These are phyloP conservation scores for Coenobita brevimanus DNA, from an alignment of 1,140 invertebrate species.

Conservation along the genomic window DNA sequence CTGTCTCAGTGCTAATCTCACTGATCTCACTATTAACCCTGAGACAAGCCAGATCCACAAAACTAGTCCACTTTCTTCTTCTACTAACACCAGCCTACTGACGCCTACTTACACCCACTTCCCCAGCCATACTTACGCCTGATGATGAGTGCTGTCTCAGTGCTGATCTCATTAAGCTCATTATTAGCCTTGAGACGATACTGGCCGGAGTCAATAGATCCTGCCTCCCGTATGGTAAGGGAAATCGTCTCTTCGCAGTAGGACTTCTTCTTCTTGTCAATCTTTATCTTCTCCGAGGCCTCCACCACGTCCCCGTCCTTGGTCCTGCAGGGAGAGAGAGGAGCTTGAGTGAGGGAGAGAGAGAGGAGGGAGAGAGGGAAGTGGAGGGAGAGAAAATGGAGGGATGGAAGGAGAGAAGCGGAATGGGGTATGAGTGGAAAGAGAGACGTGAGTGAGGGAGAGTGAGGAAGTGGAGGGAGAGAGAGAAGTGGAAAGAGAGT, in stretches of 20 bases:
- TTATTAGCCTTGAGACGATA: slow-evolving; percentile 57
- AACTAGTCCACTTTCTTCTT: too few relatives aligned
- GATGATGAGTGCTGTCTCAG: slow-evolving; percentile 65
- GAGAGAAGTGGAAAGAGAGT: too few relatives aligned
- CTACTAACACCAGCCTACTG: too few relatives aligned
- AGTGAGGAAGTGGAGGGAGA: background rate
- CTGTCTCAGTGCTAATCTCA: too few relatives aligned
- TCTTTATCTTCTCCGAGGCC: slow-evolving; percentile 51
- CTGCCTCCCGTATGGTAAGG: slow-evolving; percentile 60
- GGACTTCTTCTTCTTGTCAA: slow-evolving; percentile 49
- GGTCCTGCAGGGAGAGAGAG: slow-evolving; percentile 33
- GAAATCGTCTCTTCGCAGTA: slow-evolving; percentile 64
- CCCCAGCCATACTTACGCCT: slow-evolving; percentile 46
- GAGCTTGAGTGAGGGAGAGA: too few relatives aligned
- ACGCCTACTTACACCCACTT: too few relatives aligned
- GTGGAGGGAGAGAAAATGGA: background rate
- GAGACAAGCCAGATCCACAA: too few relatives aligned
- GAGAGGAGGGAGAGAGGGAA: too few relatives aligned
- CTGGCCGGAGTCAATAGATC: slow-evolving; percentile 53
- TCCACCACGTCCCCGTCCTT: slow-evolving; percentile 61
- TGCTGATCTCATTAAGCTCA: slow-evolving; percentile 54
- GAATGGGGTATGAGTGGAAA: background rate
- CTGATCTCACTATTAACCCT: too few relatives aligned
- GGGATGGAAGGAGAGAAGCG: background rate
- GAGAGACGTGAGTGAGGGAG: background rate